A percentile compares a stretch with the other conserved stretches of the same genome.
These are phyloP conservation scores for Chrysomela aeneicollis DNA, from an alignment of 2,888 invertebrate genomes.

Conservation along the genomic window DNA sequence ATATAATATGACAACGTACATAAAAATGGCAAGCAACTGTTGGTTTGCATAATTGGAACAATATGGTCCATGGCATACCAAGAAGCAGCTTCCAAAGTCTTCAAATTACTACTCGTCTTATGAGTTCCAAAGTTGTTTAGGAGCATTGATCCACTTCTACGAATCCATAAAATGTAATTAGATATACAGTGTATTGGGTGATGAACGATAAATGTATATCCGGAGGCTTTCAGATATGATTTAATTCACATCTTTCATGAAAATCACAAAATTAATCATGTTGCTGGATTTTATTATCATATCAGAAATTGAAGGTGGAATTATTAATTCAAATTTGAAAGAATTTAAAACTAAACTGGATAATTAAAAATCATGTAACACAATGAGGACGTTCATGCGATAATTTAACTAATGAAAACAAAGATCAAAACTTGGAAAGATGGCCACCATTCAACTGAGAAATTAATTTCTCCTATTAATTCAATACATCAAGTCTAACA, in stretches of 20 bases:
- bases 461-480: no score
- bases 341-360: no score
- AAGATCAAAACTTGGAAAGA: no score
- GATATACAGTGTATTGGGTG: background rate
- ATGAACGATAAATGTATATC: background rate
- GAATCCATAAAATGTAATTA: background rate
- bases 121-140: constrained; percentile 58
- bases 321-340: background rate
- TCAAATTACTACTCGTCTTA: constrained; percentile 60
- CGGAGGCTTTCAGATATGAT: no score
- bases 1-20: constrained; percentile 53
- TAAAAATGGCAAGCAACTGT: constrained; percentile 63
- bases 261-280: background rate
- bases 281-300: no score
- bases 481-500: no score
- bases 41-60: constrained; percentile 60
- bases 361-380: no score
- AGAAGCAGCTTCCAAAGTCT: constrained; percentile 61
- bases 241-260: no score
- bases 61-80: constrained; percentile 62
- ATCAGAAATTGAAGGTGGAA: no score
- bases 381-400: no score
- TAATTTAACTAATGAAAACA: no score
- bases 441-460: no score
- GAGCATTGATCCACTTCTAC: constrained; percentile 63